phyloP scores from a whole-genome alignment of 2,797 vertebrate species.

The Macroramphosus scolopax region DNA sequence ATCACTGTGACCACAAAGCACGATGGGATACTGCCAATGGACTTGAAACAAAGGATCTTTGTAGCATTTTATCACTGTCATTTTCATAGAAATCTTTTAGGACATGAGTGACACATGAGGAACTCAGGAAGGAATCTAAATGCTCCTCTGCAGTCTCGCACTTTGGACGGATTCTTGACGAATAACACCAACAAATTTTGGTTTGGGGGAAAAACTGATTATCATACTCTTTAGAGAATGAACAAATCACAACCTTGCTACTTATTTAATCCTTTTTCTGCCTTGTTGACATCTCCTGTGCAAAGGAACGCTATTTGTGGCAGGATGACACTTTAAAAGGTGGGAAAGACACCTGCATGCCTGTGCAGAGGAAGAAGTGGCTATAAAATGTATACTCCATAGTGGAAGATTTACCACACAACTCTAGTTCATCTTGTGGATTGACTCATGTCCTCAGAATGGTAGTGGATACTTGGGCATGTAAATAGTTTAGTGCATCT shows the following conservation, averaged over 20 bases:
- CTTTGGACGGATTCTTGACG: slow-evolving; percentile 36
- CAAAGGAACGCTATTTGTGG: too few species aligned
- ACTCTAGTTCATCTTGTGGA: too few species aligned
- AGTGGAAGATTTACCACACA: too few species aligned
- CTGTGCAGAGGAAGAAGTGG: too few species aligned
- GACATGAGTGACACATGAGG: too few species aligned
- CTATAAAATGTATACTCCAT: not conserved
- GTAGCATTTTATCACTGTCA: slow-evolving; percentile 53
- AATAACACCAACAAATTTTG: too few species aligned
- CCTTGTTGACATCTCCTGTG: slow-evolving; percentile 14
- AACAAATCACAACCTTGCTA: slow-evolving; percentile 18
- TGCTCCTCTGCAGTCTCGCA: slow-evolving; percentile 15
- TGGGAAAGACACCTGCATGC: too few species aligned
- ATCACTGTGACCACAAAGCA: slow-evolving; percentile 46
- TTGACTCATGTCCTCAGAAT: slow-evolving; percentile 4
- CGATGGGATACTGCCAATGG: not conserved
- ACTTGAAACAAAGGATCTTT: slow-evolving; percentile 38
- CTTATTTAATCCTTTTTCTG: slow-evolving; percentile 17
- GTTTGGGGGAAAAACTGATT: slow-evolving; percentile 11
- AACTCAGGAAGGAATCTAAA: slow-evolving; percentile 35
- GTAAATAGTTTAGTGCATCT: slow-evolving; percentile 29
- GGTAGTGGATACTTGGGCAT: not conserved
- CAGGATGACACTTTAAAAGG: too few species aligned
- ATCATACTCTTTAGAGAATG: slow-evolving; percentile 3
- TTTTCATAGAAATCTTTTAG: slow-evolving; percentile 43